These are phyloP conservation scores for Acridotheres tristis DNA, from an alignment of 2,797 vertebrate genomes.

Conservation along the genomic window DNA sequence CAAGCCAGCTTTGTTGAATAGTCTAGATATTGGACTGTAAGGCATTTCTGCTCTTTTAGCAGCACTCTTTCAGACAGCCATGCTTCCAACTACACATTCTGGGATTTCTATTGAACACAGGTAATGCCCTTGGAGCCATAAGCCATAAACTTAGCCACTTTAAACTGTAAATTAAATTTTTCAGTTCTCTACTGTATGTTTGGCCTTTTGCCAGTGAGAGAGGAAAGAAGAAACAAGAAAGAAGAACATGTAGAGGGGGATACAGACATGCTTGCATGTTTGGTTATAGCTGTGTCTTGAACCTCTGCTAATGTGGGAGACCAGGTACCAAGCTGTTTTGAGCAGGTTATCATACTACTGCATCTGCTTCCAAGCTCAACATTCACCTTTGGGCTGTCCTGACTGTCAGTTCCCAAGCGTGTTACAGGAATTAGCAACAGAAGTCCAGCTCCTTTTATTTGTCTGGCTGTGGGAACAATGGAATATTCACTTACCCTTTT, in stretches of 20 bases:
- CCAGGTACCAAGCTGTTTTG: background rate
- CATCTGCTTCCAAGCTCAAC: background rate
- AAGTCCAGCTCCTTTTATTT: background rate
- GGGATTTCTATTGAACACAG: background rate
- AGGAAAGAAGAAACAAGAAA: background rate
- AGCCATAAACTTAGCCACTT: background rate
- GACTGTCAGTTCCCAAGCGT: background rate
- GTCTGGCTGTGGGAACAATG: background rate
- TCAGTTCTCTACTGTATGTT: background rate
- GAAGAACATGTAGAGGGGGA: background rate
- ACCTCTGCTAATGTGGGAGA: background rate
- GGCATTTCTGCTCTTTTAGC: background rate
- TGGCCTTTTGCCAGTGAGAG: background rate
- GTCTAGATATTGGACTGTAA: background rate
- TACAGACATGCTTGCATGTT: background rate
- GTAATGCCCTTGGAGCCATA: background rate
- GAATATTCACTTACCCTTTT: background rate
- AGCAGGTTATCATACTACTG: background rate
- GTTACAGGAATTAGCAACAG: background rate
- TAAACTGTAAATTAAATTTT: background rate
- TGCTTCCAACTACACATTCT: background rate
- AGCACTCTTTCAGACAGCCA: background rate
- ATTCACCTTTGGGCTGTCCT: background rate
- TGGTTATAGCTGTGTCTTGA: background rate
- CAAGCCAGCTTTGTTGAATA: background rate